Base-by-base conservation (phyloP, 2,797 vertebrate genomes). In the Clarias platycephalus region DNA sequence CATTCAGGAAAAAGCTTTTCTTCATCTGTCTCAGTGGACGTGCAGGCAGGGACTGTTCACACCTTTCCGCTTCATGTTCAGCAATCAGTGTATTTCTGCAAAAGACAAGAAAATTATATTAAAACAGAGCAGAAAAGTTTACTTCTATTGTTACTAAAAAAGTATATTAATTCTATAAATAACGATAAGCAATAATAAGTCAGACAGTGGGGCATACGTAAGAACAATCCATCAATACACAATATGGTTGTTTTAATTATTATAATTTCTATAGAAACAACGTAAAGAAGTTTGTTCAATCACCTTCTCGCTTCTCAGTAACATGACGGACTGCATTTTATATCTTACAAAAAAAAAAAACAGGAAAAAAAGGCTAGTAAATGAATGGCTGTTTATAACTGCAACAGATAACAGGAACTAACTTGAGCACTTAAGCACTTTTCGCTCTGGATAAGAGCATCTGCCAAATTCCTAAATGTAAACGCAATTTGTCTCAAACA, bases 1-100 rank as follows among this genome's bases (percentile, higher is more conserved):
- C 60, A 49, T 67, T 88, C 37, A 57, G 72, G 63, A 64, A 55
- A 57, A 80, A 18, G 20, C n/a, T 78, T 76, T 18, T 77, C 6
- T 20, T 83, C 34, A 85, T 76, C 37, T 31, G 70, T 40, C 70
- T 55, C 78, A 28, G 49, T 40, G n/a, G 28, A 31, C 24, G 26
- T 71, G 68, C 58, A 82, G 72, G 8, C n/a, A 44, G 28, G 20
- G 63, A 44, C 53, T 60, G 60, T 15, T 1, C 20, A 67, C 34
- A n/a, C 20, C 6, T 55, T 74, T 64, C 67, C 15, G 60, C 40
- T 74, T 74, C 34, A 70, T 26, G 26, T 79, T 49, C 20, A 66
- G 34, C n/a, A 49, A 71, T 18, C 26, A 63, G 76, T 12, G 53
- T 12, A 22, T 31, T 34, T 64, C 76, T 80, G 58, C 4, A 80